Evolutionary conservation across 2,888 invertebrate genomes (phyloP).

Genomic region (Alentia gelatinosa): DNA sequence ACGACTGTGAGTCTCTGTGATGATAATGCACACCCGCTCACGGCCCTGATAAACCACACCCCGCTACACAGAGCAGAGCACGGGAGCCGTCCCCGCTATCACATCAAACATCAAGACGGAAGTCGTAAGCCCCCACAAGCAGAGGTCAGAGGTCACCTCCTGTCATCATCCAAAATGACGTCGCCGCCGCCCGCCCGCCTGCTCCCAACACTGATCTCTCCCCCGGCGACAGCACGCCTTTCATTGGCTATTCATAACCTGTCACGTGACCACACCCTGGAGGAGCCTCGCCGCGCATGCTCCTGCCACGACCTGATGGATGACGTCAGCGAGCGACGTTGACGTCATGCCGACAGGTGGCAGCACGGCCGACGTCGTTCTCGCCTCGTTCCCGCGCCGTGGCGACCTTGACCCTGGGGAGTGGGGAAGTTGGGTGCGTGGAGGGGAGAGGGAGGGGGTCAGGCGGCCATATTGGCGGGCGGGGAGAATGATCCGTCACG

Average conservation of each 20-base stretch:
- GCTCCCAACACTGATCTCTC: slow-evolving; percentile 39
- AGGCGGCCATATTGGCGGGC: background rate
- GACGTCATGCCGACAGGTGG: slow-evolving; percentile 42
- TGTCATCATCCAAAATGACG: slow-evolving; percentile 7
- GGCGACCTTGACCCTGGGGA: background rate
- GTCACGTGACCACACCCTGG: slow-evolving; percentile 43
- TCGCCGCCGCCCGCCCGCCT: background rate
- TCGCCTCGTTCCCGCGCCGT: background rate
- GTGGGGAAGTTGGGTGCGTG: background rate
- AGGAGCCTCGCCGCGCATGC: slow-evolving; percentile 24
- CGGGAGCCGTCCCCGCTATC: too few species aligned
- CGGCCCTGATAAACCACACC: too few species aligned
- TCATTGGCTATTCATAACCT: slow-evolving; percentile 53
- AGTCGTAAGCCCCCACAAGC: background rate
- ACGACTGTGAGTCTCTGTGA: too few species aligned
- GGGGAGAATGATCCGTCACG: slow-evolving; percentile 4
- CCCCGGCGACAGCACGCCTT: slow-evolving; percentile 27
- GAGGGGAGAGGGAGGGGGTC: background rate
- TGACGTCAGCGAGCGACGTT: slow-evolving; percentile 19
- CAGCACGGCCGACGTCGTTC: background rate
- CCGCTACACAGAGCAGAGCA: background rate
- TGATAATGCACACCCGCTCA: too few species aligned
- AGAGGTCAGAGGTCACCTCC: background rate
- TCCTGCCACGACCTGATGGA: slow-evolving; percentile 20
- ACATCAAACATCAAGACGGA: slow-evolving; percentile 13